Conservation (phyloP, 2,113 vertebrate genomes). For the Hydropotes inermis region DNA sequence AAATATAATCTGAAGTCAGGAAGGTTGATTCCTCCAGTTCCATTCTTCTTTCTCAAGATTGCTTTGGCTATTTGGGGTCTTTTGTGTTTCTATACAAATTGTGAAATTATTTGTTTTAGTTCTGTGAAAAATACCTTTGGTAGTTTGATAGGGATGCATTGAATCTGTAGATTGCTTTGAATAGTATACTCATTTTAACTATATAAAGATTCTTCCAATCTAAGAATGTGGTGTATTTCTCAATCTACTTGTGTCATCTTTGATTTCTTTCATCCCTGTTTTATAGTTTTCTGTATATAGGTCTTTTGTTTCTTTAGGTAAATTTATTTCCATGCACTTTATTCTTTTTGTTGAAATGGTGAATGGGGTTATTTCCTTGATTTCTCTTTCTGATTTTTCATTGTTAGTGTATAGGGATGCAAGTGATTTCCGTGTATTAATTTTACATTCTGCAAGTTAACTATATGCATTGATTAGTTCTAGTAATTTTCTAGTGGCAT, state of each 20-base stretch:
- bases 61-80: not conserved
- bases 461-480: not conserved
- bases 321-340: not conserved
- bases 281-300: not conserved
- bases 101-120: not conserved
- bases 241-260: not conserved
- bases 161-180: not conserved
- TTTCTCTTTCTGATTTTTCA: not conserved
- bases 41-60: not conserved
- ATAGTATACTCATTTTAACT: not conserved
- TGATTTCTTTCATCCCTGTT: not conserved
- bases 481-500: not conserved
- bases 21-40: not conserved
- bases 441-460: not conserved
- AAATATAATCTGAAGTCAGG: not conserved
- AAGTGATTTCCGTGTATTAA: not conserved
- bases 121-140: not conserved
- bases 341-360: not conserved
- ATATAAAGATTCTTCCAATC: not conserved
- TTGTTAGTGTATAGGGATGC: not conserved
- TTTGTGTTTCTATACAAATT: not conserved
- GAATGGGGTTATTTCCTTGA: not conserved
- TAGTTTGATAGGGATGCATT: not conserved
- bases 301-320: not conserved
- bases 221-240: not conserved